Base-by-base conservation (phyloP, 1,140 invertebrate species). In the Carcinoscorpius rotundicauda region DNA sequence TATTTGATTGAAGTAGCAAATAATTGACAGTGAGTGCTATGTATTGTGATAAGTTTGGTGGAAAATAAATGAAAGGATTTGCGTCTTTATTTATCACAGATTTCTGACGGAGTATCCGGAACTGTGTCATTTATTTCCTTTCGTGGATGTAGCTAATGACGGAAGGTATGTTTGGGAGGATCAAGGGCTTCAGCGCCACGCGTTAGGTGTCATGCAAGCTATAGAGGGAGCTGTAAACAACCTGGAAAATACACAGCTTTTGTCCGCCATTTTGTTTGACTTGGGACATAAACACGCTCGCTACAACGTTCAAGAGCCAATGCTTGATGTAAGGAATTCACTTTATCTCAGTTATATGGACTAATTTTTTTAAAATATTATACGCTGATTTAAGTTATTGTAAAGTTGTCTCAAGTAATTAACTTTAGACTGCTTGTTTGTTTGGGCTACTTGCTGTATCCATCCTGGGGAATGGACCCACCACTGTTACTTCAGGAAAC, bases 281-380 rank as follows among this genome's bases (percentile, higher is more conserved):
- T 57, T 57, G 9, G 56, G 56, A 57, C n/a, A 29, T 4, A 57
- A 29, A 10, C 56, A 57, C 56, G 56, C 56, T 10, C n/a, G 56
- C n/a, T 57, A 57, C 56, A 57, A 57, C 56, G 56, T 57, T 29
- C 56, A 57, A 29, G 56, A 57, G 48, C 56, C n/a, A 5, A 57
- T 57, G 56, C 48, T 57, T 57, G 56, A 57, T 57, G 56, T 57
- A 57, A 11, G 56, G 29, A 29, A 29, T 29, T 29, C 29, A 29
- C 29, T 29, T 29, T 29, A 29, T 29, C 29, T 29, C 2, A 29
- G 29, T 29, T 29, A 29, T 29, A 29, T 29, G 29, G 29, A 29
- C 29, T 29, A 29, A 29, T 29, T 29, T 2, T 29, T 0, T 29
- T n/a, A n/a, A 29, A 29, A 29, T 29, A 29, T 29, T 29, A 29